A percentile compares a stretch with the other conserved stretches of the same genome.
These are phyloP conservation scores for Embidobia sp. DNA, from an alignment of 2,888 invertebrate species.

Conservation along the genomic window DNA sequence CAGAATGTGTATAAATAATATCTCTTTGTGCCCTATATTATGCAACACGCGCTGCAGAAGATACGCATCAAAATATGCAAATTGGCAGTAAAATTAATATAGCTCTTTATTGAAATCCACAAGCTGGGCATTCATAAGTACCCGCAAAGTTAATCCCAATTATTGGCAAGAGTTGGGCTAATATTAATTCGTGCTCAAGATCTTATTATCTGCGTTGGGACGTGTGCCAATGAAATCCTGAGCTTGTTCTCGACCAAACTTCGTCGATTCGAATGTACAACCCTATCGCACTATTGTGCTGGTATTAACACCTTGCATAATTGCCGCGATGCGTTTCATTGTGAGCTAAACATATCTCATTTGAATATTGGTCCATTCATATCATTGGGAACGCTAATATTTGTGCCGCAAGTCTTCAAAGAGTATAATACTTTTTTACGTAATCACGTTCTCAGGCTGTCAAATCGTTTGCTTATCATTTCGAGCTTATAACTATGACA, in stretches of 20 bases:
- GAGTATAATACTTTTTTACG: slow-evolving; percentile 48
- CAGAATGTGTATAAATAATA: too few relatives aligned
- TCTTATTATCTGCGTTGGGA: slow-evolving; percentile 54
- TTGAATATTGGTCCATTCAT: slow-evolving; percentile 78
- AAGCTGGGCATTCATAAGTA: slow-evolving; percentile 10
- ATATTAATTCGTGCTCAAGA: slow-evolving; percentile 69
- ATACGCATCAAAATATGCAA: slow-evolving; percentile 69
- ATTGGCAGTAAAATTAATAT: slow-evolving; percentile 59
- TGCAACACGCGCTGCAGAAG: too few relatives aligned
- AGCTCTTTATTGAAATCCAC: too few relatives aligned
- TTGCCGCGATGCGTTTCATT: slow-evolving; percentile 75
- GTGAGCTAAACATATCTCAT: slow-evolving; percentile 78
- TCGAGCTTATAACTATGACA: slow-evolving; percentile 6
- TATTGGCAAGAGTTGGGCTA: slow-evolving; percentile 70
- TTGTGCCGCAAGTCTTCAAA: slow-evolving; percentile 46
- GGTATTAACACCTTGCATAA: slow-evolving; percentile 81
- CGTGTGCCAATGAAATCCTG: slow-evolving; percentile 62
- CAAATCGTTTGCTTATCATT: slow-evolving; percentile 50
- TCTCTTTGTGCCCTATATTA: too few relatives aligned
- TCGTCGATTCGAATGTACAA: slow-evolving; percentile 67
- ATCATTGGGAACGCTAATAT: slow-evolving; percentile 66
- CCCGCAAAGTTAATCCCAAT: slow-evolving; percentile 71
- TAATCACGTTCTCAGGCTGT: slow-evolving; percentile 65
- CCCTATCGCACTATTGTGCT: slow-evolving; percentile 75
- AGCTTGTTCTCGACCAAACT: slow-evolving; percentile 62